These are phyloP conservation scores for Synergus gifuensis DNA, from an alignment of 2,888 invertebrate species.

Conservation along the genomic window DNA sequence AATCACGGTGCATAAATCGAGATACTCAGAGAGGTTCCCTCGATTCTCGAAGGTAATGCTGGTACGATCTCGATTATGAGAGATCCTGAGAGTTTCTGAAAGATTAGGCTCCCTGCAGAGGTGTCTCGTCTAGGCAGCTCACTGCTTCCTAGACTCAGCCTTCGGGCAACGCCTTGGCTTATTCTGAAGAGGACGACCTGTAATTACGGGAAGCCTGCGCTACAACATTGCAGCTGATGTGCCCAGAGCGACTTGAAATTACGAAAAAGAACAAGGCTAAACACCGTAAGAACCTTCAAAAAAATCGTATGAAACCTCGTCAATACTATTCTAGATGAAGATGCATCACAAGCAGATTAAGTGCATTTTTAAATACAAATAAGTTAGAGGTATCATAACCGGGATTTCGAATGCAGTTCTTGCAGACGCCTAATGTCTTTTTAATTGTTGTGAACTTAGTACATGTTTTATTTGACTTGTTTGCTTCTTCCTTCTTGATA, in stretches of 20 bases:
- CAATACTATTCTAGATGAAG: slow-evolving; percentile 40
- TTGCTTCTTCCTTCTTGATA: slow-evolving; percentile 46
- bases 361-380: background rate
- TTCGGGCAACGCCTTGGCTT: slow-evolving; percentile 55
- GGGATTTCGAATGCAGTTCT: slow-evolving; percentile 13
- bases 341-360: background rate
- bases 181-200: slow-evolving; percentile 58
- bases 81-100: slow-evolving; percentile 45
- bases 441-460: slow-evolving; percentile 55
- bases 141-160: slow-evolving; percentile 69
- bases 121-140: slow-evolving; percentile 56
- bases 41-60: slow-evolving; percentile 51
- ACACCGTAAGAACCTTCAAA: slow-evolving; percentile 33
- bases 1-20: slow-evolving; percentile 54
- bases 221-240: slow-evolving; percentile 60
- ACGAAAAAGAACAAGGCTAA: slow-evolving; percentile 72
- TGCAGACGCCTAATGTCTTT: slow-evolving; percentile 59
- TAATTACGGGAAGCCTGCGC: slow-evolving; percentile 68
- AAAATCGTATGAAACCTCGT: slow-evolving; percentile 65
- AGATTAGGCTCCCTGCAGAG: slow-evolving; percentile 47
- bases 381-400: background rate
- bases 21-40: slow-evolving; percentile 47
- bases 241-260: slow-evolving; percentile 74
- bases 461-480: slow-evolving; percentile 37
- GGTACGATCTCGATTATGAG: slow-evolving; percentile 50